Evolutionary conservation across 2,888 invertebrate genomes (phyloP).

Genomic region (Parochlus steinenii): DNA sequence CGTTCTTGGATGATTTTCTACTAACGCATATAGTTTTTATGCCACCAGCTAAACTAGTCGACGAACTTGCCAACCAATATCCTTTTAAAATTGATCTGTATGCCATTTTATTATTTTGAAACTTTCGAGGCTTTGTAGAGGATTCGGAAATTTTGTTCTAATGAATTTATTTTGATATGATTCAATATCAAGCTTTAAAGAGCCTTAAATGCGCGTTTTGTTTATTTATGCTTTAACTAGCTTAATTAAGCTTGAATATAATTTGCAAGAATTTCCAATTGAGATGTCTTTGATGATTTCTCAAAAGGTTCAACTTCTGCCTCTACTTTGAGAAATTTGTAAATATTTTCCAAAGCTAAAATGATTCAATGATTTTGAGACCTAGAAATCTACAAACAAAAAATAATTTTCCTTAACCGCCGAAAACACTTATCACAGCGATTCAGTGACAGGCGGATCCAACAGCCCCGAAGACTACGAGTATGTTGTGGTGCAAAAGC

Average conservation of each 20-base stretch:
- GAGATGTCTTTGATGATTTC: no score
- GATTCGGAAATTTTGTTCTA: constrained; percentile 9
- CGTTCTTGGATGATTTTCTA: constrained; percentile 67
- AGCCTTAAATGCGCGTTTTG: no score
- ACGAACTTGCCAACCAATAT: constrained; percentile 60
- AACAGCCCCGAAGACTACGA: constrained; percentile 43
- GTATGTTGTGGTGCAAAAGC: constrained; percentile 49
- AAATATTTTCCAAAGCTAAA: constrained; percentile 14
- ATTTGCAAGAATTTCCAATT: no score
- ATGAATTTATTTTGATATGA: constrained; percentile 1
- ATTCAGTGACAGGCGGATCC: constrained; percentile 24
- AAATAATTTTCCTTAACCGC: constrained; percentile 29
- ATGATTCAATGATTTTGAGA: no score
- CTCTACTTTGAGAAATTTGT: no score
- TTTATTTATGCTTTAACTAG: no score
- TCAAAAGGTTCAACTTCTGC: no score
- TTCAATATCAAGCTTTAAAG: no score
- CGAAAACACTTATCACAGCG: constrained; percentile 38
- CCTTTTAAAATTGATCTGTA: constrained; percentile 48
- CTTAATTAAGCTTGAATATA: no score
- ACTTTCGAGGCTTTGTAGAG: no score
- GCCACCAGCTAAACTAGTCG: constrained; percentile 56
- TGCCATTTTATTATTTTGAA: no score
- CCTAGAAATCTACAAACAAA: no score
- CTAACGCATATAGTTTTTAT: constrained; percentile 70